Evolutionary conservation across 2,888 invertebrate species (phyloP).

Genomic region (Calliphora vomitoria): DNA sequence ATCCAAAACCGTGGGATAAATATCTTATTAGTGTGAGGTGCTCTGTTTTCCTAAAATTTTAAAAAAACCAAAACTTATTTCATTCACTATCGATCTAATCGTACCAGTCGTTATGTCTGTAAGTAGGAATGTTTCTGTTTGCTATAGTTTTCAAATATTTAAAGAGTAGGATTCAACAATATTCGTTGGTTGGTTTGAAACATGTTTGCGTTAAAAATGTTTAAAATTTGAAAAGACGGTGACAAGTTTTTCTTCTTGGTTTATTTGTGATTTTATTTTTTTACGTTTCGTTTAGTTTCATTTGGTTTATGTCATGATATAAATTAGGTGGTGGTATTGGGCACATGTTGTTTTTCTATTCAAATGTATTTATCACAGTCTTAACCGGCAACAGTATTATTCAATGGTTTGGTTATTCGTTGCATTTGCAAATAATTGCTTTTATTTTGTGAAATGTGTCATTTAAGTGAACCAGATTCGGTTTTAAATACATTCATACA

Average conservation of each 20-base stretch:
- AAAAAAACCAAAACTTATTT: slow-evolving; percentile 13
- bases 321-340: slow-evolving; percentile 57
- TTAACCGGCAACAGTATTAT: not conserved
- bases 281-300: not conserved
- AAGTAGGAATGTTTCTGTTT: slow-evolving; percentile 33
- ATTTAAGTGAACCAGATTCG: slow-evolving; percentile 1
- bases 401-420: slow-evolving; percentile 13
- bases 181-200: not conserved
- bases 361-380: slow-evolving; percentile 27
- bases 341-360: not conserved
- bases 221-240: slow-evolving; percentile 38
- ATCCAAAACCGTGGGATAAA: slow-evolving; percentile 73
- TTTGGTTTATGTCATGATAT: slow-evolving; percentile 41
- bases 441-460: slow-evolving; percentile 18
- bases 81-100: slow-evolving; percentile 57
- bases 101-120: slow-evolving; percentile 26
- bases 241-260: slow-evolving; percentile 52
- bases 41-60: slow-evolving; percentile 1
- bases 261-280: not conserved
- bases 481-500: not conserved
- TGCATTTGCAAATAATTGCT: slow-evolving; percentile 49
- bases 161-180: slow-evolving; percentile 35
- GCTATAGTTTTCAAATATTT: not conserved
- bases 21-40: slow-evolving; percentile 54
- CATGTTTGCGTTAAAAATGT: slow-evolving; percentile 29